Evolutionary conservation across 92 coral and sea anemone species (phyloP).

Genomic region (Blastomussa wellsi): DNA sequence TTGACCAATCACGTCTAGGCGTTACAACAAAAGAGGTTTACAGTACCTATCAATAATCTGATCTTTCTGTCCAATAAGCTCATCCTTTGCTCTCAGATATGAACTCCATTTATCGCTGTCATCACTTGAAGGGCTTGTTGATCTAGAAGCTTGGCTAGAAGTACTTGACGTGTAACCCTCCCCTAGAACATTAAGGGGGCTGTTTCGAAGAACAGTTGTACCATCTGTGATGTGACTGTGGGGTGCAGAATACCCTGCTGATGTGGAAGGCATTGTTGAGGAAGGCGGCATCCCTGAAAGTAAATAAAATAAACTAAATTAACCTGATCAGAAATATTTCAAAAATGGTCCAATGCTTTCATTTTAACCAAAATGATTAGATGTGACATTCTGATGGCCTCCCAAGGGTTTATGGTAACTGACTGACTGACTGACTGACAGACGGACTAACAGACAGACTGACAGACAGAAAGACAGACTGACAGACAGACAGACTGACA

Average conservation of each 20-base stretch:
- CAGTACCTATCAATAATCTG: conserved; percentile 86
- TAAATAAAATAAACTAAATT: background rate
- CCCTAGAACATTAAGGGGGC: conserved; percentile 30
- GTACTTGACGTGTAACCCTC: conserved; percentile 65
- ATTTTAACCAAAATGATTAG: too few species aligned
- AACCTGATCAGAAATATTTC: background rate
- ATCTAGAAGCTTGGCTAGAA: conserved; percentile 42
- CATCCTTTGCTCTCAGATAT: conserved; percentile 79
- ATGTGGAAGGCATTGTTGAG: conserved; percentile 39
- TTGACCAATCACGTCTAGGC: too few species aligned
- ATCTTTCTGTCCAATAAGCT: conserved; percentile 81
- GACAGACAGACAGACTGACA: too few species aligned
- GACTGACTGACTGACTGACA: too few species aligned
- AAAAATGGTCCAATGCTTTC: too few species aligned
- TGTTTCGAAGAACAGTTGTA: conserved; percentile 24
- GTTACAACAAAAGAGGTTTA: too few species aligned
- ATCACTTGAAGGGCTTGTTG: conserved; percentile 76
- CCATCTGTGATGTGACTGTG: conserved; percentile 48
- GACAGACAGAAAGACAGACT: too few species aligned
- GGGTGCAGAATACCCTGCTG: conserved; percentile 69
- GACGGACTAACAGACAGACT: too few species aligned
- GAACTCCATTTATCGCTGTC: conserved; percentile 82
- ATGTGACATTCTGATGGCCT: too few species aligned
- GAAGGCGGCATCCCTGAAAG: conserved; percentile 24
- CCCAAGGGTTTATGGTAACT: too few species aligned